Percentiles rank a stretch among this genome's conserved stretches.
phyloP scores from a whole-genome alignment of 1,140 invertebrate genomes.

The Probaryconus sp. region DNA sequence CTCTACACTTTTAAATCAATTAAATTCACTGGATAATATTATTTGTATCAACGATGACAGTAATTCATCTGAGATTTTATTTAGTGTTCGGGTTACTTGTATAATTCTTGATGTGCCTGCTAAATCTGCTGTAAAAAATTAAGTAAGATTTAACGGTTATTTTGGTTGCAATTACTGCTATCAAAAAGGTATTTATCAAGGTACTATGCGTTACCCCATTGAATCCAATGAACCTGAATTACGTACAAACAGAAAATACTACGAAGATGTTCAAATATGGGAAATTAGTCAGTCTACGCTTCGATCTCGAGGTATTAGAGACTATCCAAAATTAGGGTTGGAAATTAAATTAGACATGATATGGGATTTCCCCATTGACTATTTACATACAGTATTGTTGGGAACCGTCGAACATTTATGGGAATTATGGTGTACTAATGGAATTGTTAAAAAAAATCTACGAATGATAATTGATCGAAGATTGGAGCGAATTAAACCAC shows the following conservation, averaged over 20 bases:
- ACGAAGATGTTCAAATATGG: slow-evolving; percentile 1
- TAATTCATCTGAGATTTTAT: no score
- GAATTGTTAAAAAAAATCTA: slow-evolving; percentile 3
- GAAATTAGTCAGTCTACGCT: neutral
- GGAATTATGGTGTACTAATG: slow-evolving; percentile 8
- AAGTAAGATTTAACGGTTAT: slow-evolving; percentile 22
- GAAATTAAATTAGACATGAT: slow-evolving; percentile 24
- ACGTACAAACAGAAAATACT: slow-evolving; percentile 5
- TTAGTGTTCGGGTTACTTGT: neutral
- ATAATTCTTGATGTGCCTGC: slow-evolving; percentile 3
- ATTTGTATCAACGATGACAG: neutral
- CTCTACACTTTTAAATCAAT: neutral
- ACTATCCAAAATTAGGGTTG: neutral
- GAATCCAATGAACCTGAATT: slow-evolving; percentile 2
- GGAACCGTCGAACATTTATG: slow-evolving; percentile 13
- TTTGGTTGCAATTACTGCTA: slow-evolving; percentile 31
- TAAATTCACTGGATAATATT: neutral
- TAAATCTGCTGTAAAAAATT: slow-evolving; percentile 18
- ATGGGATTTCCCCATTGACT: slow-evolving; percentile 33
- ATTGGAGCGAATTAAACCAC: slow-evolving; percentile 21
- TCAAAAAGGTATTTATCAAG: slow-evolving; percentile 1
- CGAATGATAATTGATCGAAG: slow-evolving; percentile 16
- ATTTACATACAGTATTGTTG: slow-evolving; percentile 26
- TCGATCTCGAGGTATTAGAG: slow-evolving; percentile 22
- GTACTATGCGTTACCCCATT: slow-evolving; percentile 18